phyloP scores from a whole-genome alignment of 2,797 vertebrate genomes.

The Macrochelys suwanniensis region DNA sequence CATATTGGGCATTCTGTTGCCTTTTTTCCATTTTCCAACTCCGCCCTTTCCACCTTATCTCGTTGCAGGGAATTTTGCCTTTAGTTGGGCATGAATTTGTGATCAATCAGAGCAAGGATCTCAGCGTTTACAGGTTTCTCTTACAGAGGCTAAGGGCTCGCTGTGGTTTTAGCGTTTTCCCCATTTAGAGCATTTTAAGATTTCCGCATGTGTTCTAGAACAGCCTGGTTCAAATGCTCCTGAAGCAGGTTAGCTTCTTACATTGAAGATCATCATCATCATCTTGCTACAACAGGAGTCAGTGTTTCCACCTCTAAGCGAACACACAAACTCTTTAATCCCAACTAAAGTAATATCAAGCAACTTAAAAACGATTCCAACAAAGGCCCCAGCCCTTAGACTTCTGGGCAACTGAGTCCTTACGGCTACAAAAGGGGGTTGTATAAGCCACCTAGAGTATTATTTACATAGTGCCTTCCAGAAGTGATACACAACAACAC shows the following conservation, averaged over 20 bases:
- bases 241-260: background rate
- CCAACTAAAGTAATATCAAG: slow-evolving; percentile 12
- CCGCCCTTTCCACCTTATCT: background rate
- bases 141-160: background rate
- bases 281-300: background rate
- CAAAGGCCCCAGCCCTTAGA: background rate
- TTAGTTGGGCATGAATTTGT: background rate
- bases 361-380: background rate
- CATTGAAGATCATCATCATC: no score
- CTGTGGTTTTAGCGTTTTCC: background rate
- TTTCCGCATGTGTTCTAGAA: background rate
- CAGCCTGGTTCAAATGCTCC: background rate
- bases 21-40: background rate
- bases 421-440: no score
- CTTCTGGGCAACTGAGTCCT: background rate
- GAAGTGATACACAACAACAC: background rate
- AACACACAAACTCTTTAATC: slow-evolving; percentile 44
- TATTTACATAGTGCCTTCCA: background rate
- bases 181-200: background rate
- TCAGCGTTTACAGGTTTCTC: background rate
- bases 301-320: slow-evolving; percentile 36
- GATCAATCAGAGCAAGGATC: background rate
- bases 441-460: no score
- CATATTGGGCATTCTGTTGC: background rate
- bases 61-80: background rate